Percentiles rank a stretch among this genome's conserved stretches.
Conservation (phyloP, 30 jellyfish, hydroid and myxozoan genomes). For the Aurelia aurita complex sp. Pacific region DNA sequence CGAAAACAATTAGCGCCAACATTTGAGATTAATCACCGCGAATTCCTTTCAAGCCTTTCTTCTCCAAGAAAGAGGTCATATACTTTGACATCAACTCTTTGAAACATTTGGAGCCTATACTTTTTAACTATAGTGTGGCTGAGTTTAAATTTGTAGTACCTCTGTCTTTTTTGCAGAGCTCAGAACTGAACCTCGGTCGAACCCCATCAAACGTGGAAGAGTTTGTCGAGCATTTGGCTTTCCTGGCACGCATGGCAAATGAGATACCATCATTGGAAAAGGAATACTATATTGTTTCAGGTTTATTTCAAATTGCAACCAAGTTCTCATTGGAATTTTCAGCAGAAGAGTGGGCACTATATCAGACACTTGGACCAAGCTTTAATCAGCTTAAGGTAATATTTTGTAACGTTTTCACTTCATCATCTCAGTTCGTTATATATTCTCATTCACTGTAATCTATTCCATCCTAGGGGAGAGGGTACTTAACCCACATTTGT, state of each 20-base stretch:
- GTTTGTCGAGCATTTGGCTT: constrained; percentile 76
- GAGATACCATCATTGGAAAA: constrained; percentile 76
- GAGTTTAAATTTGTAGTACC: not conserved
- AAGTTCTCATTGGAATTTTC: constrained; percentile 51
- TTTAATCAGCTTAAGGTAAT: constrained; percentile 80
- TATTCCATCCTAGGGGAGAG: too few species aligned
- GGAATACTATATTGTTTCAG: constrained; percentile 55
- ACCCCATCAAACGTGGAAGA: constrained; percentile 72
- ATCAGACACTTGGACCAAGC: constrained; percentile 83
- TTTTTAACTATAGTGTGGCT: not conserved
- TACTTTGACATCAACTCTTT: too few species aligned
- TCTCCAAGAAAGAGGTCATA: too few species aligned
- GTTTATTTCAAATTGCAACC: constrained; percentile 67
- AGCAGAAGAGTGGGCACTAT: constrained; percentile 84
- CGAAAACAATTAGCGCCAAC: too few species aligned
- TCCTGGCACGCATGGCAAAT: constrained; percentile 46
- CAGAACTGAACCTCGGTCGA: constrained; percentile 64
- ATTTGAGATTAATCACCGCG: too few species aligned
- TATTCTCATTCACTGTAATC: too few species aligned
- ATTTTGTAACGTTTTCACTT: too few species aligned
- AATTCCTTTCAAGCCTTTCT: too few species aligned
- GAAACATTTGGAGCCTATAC: not conserved
- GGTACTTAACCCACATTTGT: too few species aligned
- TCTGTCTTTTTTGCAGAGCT: constrained; percentile 31
- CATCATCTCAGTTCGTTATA: too few species aligned